Conservation (phyloP, 2,797 vertebrate genomes). For the Hydrocynus forskahlii region DNA sequence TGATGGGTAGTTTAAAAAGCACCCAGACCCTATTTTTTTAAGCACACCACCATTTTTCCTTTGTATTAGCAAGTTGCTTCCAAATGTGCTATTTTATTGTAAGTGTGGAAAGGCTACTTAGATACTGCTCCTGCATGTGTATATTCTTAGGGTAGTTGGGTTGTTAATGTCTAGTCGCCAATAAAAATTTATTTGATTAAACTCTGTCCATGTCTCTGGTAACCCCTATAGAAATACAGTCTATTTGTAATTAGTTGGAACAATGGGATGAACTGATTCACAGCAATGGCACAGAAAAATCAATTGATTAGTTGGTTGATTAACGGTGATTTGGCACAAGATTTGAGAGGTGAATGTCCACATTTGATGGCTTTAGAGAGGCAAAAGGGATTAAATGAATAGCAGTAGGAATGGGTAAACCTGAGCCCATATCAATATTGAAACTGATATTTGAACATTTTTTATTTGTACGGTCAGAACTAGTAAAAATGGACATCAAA, state of each 20-base stretch:
- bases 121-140: constrained; percentile 91
- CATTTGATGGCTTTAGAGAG: no score
- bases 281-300: no score
- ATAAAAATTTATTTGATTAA: constrained; percentile 74
- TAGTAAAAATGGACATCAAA: no score
- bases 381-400: no score
- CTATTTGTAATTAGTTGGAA: background rate
- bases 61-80: constrained; percentile 66
- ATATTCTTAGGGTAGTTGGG: constrained; percentile 91
- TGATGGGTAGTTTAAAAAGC: constrained; percentile 32
- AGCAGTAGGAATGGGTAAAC: no score
- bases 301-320: no score
- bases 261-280: no score
- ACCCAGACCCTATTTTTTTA: constrained; percentile 42
- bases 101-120: constrained; percentile 86
- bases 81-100: constrained; percentile 71
- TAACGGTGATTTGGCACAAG: no score
- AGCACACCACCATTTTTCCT: constrained; percentile 46
- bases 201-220: constrained; percentile 66
- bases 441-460: no score
- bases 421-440: no score
- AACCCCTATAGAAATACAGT: background rate
- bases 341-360: no score
- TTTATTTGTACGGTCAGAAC: no score
- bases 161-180: constrained; percentile 85